Percentiles rank a stretch among this genome's conserved stretches.
Evolutionary conservation across 2,888 invertebrate species (phyloP).

Genomic region (Allacma fusca): DNA sequence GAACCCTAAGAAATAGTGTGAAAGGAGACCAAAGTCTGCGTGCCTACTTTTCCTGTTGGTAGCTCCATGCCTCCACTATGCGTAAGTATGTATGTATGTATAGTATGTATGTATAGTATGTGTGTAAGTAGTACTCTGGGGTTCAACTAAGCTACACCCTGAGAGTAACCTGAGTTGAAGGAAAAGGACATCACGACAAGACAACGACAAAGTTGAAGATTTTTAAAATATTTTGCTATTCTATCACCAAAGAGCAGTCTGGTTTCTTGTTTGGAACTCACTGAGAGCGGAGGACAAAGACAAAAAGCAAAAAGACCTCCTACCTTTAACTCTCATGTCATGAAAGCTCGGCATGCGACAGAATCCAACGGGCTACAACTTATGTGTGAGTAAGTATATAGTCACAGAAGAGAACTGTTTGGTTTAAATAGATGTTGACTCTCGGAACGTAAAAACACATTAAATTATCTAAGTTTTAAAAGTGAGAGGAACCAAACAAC

Average conservation of each 20-base stretch:
- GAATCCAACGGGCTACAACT: background rate
- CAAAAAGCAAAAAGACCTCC: constrained; percentile 28
- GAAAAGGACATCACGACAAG: constrained; percentile 17
- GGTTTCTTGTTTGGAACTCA: background rate
- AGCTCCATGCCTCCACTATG: too few species aligned
- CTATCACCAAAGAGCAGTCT: constrained; percentile 24
- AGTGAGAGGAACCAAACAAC: constrained; percentile 6
- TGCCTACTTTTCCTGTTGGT: too few species aligned
- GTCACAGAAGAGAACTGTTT: background rate
- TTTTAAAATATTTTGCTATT: constrained; percentile 37
- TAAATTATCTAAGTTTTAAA: constrained; percentile 19
- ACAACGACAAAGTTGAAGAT: constrained; percentile 14
- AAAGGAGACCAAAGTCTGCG: too few species aligned
- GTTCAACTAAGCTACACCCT: background rate
- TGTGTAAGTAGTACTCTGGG: too few species aligned
- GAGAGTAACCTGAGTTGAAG: background rate
- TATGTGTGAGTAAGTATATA: background rate
- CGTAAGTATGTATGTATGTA: too few species aligned
- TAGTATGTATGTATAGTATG: too few species aligned
- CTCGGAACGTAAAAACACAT: constrained; percentile 15
- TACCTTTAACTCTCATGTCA: constrained; percentile 37
- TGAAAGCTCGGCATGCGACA: constrained; percentile 18
- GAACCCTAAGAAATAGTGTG: too few species aligned
- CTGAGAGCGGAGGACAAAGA: background rate
- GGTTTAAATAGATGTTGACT: background rate